phyloP scores from a whole-genome alignment of 2,888 invertebrate species.

The Drosophila koepferae region DNA sequence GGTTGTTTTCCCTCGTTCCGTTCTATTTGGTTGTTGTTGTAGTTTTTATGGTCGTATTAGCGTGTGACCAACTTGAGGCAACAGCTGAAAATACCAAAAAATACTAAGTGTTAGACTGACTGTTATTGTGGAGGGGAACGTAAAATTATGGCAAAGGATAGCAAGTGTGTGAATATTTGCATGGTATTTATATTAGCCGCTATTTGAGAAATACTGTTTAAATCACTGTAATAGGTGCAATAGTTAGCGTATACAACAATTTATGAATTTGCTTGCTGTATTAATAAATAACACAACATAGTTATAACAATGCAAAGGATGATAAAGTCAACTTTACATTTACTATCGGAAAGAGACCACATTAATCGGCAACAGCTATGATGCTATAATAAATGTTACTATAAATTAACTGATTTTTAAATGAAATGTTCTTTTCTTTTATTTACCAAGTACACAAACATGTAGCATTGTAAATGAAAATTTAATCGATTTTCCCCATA shows the following conservation, averaged over 20 bases:
- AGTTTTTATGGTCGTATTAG: slow-evolving; percentile 35
- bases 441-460: background rate
- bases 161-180: too few relatives aligned
- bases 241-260: too few relatives aligned
- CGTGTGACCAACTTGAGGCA: slow-evolving; percentile 32
- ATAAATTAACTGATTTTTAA: slow-evolving; percentile 7
- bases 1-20: slow-evolving; percentile 61
- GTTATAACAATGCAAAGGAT: slow-evolving; percentile 1
- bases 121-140: background rate
- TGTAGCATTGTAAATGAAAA: background rate
- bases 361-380: background rate
- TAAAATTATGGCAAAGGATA: slow-evolving; percentile 11
- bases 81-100: slow-evolving; percentile 16
- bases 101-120: slow-evolving; percentile 21
- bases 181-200: too few relatives aligned
- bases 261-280: background rate
- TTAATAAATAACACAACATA: too few relatives aligned
- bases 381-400: slow-evolving; percentile 1
- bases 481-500: slow-evolving; percentile 36
- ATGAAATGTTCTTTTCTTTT: background rate
- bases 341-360: background rate
- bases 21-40: slow-evolving; percentile 47
- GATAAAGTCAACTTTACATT: background rate
- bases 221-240: background rate
- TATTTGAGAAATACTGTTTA: accelerated